These are phyloP conservation scores for Tenualosa thibaudeaui DNA, from an alignment of 2,797 vertebrate species.

Conservation along the genomic window DNA sequence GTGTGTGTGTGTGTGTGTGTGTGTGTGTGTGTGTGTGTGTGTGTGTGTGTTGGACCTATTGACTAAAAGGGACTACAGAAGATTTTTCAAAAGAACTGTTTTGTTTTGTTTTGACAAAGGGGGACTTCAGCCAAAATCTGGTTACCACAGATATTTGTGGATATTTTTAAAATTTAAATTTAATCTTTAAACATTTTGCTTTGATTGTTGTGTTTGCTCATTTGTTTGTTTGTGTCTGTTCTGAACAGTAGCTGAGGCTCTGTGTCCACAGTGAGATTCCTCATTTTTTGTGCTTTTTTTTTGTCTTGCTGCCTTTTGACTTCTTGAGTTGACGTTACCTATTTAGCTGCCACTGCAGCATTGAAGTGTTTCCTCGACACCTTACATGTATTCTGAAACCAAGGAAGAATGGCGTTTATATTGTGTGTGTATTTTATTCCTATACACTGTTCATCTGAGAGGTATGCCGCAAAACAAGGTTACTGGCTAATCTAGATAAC, in stretches of 20 bases:
- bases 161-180: constrained; percentile 35
- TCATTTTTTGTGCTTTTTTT: constrained; percentile 24
- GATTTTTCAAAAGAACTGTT: constrained; percentile 32
- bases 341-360: constrained; percentile 1
- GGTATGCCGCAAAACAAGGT: too few relatives aligned
- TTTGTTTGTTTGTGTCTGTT: constrained; percentile 24
- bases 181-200: constrained; percentile 16
- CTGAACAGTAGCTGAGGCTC: not conserved
- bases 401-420: not conserved
- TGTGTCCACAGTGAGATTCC: not conserved
- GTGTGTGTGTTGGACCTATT: not conserved
- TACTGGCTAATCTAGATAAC: too few relatives aligned
- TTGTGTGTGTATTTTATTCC: not conserved
- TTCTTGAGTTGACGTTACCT: constrained; percentile 30
- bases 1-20: constrained; percentile 18
- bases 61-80: constrained; percentile 9
- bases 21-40: not conserved
- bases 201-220: constrained; percentile 50
- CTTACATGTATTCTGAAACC: not conserved
- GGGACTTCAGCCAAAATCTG: constrained; percentile 36
- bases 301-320: constrained; percentile 59
- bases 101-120: constrained; percentile 48
- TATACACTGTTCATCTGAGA: not conserved
- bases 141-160: constrained; percentile 42
- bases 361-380: constrained; percentile 4